Conservation (phyloP, 2,113 vertebrate genomes). For the Cyrtonyx montezumae region DNA sequence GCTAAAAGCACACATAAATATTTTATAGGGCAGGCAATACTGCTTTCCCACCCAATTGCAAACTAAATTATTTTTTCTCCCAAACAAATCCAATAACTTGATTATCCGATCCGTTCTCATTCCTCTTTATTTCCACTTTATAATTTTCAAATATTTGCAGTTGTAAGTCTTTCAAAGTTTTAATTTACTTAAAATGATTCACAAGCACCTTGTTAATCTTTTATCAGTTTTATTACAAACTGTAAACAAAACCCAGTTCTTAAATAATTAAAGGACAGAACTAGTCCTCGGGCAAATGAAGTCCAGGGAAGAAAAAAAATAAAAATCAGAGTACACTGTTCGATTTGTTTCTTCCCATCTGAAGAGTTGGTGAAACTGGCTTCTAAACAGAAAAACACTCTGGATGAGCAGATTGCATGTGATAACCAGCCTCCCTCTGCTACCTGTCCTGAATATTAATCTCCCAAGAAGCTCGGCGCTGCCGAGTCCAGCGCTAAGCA, state of each 20-base stretch:
- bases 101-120: conserved; percentile 33
- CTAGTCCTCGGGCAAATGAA: conserved; percentile 57
- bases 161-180: conserved; percentile 58
- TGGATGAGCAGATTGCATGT: conserved; percentile 50
- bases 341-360: neutral
- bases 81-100: conserved; percentile 41
- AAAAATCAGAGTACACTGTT: conserved; percentile 29
- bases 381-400: conserved; percentile 35
- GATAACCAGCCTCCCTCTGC: conserved; percentile 42
- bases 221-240: conserved; percentile 73
- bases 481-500: neutral
- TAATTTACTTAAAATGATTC: conserved; percentile 64
- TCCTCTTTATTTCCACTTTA: neutral
- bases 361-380: neutral
- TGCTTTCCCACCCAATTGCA: conserved; percentile 5
- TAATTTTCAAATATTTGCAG: conserved; percentile 56
- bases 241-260: conserved; percentile 74
- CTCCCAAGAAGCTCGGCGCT: neutral
- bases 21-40: conserved; percentile 23
- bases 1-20: conserved; percentile 50
- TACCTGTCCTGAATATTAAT: conserved; percentile 66
- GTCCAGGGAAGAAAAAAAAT: neutral
- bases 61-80: conserved; percentile 6
- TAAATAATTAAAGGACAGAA: conserved; percentile 73
- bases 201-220: conserved; percentile 74